These are phyloP conservation scores for Trachythela sp. DNA, from an alignment of 64 coral and sea anemone genomes.

Conservation along the genomic window DNA sequence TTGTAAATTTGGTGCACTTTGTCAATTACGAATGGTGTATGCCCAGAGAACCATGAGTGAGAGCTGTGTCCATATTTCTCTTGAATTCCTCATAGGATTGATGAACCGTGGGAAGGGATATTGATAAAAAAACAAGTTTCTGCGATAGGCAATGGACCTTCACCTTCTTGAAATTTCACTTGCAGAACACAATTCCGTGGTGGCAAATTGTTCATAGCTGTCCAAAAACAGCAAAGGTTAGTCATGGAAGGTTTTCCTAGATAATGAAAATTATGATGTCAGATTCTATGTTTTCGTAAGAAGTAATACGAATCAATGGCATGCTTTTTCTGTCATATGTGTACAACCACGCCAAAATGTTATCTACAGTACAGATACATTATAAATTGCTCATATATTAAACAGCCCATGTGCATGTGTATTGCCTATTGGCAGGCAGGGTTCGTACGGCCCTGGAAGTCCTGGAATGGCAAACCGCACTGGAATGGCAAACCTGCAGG, in stretches of 20 bases:
- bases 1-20: too few relatives aligned
- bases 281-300: too few relatives aligned
- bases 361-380: too few relatives aligned
- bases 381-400: too few relatives aligned
- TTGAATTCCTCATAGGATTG: not conserved
- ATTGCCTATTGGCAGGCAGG: too few relatives aligned
- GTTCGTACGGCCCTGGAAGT: too few relatives aligned
- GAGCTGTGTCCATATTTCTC: not conserved
- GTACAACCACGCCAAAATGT: too few relatives aligned
- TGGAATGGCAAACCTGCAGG: too few relatives aligned
- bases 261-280: not conserved
- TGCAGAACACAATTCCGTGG: not conserved
- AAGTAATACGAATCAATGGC: too few relatives aligned
- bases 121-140: not conserved
- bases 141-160: not conserved
- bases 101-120: not conserved
- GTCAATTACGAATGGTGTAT: not conserved
- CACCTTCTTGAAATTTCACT: not conserved
- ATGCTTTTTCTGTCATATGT: too few relatives aligned
- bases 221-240: conserved; percentile 3
- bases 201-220: not conserved
- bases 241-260: not conserved
- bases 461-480: too few relatives aligned
- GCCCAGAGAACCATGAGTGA: not conserved
- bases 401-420: too few relatives aligned